Conservation (phyloP, 2,797 vertebrate species). For the Myiotriccus ornatus region DNA sequence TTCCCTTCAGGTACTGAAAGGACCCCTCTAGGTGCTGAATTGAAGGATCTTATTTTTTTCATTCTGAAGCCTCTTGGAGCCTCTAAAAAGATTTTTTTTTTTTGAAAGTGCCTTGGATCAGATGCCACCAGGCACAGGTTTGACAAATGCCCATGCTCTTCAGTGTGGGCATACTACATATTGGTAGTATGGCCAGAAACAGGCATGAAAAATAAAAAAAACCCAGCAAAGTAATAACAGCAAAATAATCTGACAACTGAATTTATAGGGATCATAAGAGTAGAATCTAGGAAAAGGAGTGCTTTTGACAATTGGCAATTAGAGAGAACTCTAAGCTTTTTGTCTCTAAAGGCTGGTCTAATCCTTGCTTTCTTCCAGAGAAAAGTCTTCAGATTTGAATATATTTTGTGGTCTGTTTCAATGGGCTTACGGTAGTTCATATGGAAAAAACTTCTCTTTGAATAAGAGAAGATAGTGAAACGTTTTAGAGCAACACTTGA, state of each 20-base stretch:
- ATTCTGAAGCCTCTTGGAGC: background rate
- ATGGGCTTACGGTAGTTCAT: background rate
- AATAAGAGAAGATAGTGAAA: background rate
- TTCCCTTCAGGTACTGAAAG: background rate
- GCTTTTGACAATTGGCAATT: background rate
- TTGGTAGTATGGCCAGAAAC: background rate
- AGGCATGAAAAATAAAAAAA: background rate
- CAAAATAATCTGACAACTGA: background rate
- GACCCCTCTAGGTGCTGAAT: accelerated
- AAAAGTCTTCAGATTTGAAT: background rate
- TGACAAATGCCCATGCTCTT: background rate
- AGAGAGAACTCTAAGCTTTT: background rate
- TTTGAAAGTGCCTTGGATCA: background rate
- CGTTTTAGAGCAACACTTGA: background rate
- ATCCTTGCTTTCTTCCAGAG: background rate
- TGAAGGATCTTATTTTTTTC: background rate
- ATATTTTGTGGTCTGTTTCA: background rate
- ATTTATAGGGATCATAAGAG: background rate
- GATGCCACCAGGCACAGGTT: background rate
- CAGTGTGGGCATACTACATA: background rate
- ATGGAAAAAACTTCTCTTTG: background rate
- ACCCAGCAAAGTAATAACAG: background rate
- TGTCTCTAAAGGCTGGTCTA: background rate
- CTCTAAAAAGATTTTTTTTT: background rate
- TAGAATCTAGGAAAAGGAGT: background rate